A percentile compares a stretch with the other conserved stretches of the same genome.
Conservation (phyloP, 2,113 vertebrate species). For the Cervus canadensis region DNA sequence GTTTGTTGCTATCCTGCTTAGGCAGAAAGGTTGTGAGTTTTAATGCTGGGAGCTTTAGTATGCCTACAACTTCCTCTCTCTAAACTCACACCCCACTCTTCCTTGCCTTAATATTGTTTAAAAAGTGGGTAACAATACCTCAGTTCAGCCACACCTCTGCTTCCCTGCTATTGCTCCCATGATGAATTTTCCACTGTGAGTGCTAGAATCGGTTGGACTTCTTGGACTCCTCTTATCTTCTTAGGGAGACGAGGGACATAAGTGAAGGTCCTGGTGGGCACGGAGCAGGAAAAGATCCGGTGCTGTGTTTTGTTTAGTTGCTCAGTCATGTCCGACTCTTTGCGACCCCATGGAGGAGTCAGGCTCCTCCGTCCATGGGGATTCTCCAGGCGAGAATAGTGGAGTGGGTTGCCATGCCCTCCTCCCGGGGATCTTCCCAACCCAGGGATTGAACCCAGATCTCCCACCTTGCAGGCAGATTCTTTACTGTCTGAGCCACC, state of each 20-base stretch:
- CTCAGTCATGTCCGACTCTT: not conserved
- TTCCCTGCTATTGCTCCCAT: not conserved
- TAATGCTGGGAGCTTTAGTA: slow-evolving; percentile 48
- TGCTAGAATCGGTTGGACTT: not conserved
- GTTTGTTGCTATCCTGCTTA: slow-evolving; percentile 69
- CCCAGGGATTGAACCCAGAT: not conserved
- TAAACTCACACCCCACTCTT: not conserved
- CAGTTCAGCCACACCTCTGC: not conserved
- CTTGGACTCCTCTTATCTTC: not conserved
- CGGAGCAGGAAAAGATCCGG: not conserved
- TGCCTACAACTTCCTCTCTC: not conserved
- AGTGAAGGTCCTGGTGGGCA: not conserved
- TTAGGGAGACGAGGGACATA: not conserved
- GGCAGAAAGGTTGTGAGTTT: slow-evolving; percentile 40
- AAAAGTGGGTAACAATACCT: not conserved
- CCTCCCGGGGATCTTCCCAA: not conserved
- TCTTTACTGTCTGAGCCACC: not conserved
- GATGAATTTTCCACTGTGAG: not conserved
- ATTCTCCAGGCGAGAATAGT: not conserved
- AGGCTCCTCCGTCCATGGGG: not conserved
- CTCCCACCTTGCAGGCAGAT: not conserved
- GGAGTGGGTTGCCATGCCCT: not conserved
- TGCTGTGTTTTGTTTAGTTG: not conserved
- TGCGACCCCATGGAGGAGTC: not conserved
- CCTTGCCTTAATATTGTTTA: not conserved